These are phyloP conservation scores for Astyanax mexicanus DNA, from an alignment of 2,797 vertebrate species.

Conservation along the genomic window DNA sequence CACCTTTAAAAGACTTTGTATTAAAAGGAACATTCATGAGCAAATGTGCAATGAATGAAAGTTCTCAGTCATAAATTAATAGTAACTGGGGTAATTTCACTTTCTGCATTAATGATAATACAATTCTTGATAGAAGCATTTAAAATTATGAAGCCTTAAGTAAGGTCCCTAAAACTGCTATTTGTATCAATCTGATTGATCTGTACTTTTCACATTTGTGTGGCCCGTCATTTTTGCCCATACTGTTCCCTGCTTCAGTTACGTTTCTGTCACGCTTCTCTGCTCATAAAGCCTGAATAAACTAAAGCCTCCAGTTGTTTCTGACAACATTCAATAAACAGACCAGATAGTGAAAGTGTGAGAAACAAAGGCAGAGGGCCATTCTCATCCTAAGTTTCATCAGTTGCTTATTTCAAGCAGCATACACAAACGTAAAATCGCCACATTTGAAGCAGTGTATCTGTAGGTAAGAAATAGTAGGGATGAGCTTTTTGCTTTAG, in stretches of 20 bases:
- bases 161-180: background rate
- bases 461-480: no score
- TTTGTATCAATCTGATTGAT: background rate
- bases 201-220: background rate
- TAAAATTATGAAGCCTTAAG: background rate
- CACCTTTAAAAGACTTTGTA: background rate
- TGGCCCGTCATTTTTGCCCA: no score
- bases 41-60: background rate
- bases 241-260: no score
- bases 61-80: background rate
- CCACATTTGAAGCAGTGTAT: no score
- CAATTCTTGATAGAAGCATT: background rate
- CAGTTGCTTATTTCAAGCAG: background rate
- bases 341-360: background rate
- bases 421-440: no score
- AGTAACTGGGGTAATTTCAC: background rate
- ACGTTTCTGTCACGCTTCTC: no score
- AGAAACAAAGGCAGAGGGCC: background rate
- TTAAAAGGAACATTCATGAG: background rate
- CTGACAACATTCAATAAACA: conserved; percentile 37
- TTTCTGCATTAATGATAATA: no score
- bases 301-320: background rate
- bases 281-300: background rate
- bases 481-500: background rate
- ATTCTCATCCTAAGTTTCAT: background rate